phyloP scores from a whole-genome alignment of 2,888 invertebrate genomes.

The Caradrina clavipalpis region DNA sequence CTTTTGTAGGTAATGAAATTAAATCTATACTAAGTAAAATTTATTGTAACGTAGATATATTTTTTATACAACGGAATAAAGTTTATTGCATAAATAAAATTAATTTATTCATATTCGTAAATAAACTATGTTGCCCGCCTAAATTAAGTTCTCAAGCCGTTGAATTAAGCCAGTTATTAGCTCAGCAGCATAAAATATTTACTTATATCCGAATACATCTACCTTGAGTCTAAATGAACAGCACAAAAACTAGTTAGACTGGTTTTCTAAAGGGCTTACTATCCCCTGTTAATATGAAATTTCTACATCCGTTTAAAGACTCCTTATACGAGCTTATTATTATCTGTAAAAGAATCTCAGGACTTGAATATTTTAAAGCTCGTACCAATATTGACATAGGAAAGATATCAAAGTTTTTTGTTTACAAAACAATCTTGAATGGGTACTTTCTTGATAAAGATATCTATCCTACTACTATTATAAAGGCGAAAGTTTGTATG shows the following conservation, averaged over 20 bases:
- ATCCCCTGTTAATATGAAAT: conserved; percentile 66
- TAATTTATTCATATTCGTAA: conserved; percentile 10
- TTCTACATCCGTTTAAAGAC: conserved; percentile 49
- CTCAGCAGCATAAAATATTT: conserved; percentile 26
- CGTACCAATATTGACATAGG: conserved; percentile 20
- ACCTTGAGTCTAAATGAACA: conserved; percentile 74
- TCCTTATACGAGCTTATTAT: conserved; percentile 32
- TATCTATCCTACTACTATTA: too few relatives aligned
- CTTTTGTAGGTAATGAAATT: conserved; percentile 19
- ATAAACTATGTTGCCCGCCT: neutral
- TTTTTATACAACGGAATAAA: neutral
- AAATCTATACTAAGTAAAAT: conserved; percentile 3
- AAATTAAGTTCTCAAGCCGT: neutral
- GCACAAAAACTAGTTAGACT: conserved; percentile 75
- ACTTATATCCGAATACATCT: conserved; percentile 40
- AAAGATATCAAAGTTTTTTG: conserved; percentile 31
- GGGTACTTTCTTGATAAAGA: conserved; percentile 18
- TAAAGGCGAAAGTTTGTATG: too few relatives aligned
- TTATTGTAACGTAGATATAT: neutral
- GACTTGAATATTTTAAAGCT: conserved; percentile 27
- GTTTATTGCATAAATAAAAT: neutral
- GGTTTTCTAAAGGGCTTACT: conserved; percentile 77
- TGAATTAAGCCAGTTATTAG: conserved; percentile 20
- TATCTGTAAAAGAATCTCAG: conserved; percentile 23
- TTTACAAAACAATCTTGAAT: conserved; percentile 34